These are phyloP conservation scores for Uloborus diversus DNA, from an alignment of 1,140 invertebrate species.

Conservation along the genomic window DNA sequence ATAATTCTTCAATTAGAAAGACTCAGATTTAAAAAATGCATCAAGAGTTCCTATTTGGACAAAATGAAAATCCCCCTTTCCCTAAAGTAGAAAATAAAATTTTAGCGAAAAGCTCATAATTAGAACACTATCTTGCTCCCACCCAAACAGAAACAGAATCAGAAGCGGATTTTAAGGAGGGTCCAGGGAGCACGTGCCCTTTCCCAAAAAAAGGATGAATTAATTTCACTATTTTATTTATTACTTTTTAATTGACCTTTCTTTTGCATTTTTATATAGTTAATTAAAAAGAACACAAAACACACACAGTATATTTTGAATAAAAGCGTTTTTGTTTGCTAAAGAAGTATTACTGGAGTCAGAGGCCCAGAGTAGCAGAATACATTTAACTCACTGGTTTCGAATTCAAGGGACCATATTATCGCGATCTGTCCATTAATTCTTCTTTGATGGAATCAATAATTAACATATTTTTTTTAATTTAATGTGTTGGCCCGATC, in stretches of 20 bases:
- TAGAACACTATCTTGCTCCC: neutral
- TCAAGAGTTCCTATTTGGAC: neutral
- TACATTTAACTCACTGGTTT: no score
- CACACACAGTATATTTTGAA: neutral
- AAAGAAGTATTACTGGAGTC: no score
- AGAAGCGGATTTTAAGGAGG: neutral
- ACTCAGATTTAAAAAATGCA: neutral
- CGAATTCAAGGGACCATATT: no score
- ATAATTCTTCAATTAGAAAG: neutral
- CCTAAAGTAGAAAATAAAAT: neutral
- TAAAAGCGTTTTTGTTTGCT: neutral
- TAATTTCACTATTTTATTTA: neutral
- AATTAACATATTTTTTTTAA: no score
- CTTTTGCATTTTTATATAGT: neutral
- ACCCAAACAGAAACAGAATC: neutral
- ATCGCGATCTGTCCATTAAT: no score
- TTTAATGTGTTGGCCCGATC: no score
- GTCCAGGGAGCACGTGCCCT: neutral
- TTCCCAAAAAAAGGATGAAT: neutral
- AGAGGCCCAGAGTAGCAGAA: no score
- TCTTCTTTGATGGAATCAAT: no score
- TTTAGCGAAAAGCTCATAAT: neutral
- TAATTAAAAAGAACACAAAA: neutral
- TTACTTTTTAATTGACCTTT: neutral
- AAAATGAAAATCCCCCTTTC: neutral